A percentile compares a stretch with the other conserved stretches of the same genome.
phyloP scores from a whole-genome alignment of 2,888 invertebrate genomes.

The Chrysotoxum bicinctum region DNA sequence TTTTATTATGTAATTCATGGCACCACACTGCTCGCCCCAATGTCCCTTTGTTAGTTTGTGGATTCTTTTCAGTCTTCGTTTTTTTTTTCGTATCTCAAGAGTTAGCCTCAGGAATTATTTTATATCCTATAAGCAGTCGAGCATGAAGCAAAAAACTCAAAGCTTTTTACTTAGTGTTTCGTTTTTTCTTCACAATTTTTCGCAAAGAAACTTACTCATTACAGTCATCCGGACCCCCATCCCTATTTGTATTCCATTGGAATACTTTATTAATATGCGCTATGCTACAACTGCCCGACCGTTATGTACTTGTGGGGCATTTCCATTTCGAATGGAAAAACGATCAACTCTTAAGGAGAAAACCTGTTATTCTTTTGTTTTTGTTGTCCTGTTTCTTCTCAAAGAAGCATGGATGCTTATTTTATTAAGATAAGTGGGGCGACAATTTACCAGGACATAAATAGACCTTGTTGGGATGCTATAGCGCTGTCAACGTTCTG shows the following conservation, averaged over 20 bases:
- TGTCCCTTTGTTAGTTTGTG: conserved; percentile 54
- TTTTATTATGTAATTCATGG: conserved; percentile 66
- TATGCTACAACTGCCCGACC: background rate
- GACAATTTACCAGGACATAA: conserved; percentile 62
- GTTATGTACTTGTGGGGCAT: conserved; percentile 30
- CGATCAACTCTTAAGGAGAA: conserved; percentile 31
- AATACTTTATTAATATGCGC: conserved; percentile 53
- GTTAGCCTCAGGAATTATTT: conserved; percentile 35
- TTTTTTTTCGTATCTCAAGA: background rate
- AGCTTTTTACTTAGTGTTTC: conserved; percentile 14
- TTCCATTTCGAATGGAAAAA: conserved; percentile 24
- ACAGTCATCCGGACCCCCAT: conserved; percentile 39
- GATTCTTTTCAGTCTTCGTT: background rate
- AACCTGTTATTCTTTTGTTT: background rate
- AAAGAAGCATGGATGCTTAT: conserved; percentile 44
- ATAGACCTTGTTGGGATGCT: conserved; percentile 38
- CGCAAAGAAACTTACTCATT: conserved; percentile 46
- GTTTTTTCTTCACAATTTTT: background rate
- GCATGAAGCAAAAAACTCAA: conserved; percentile 40
- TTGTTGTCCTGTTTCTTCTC: background rate
- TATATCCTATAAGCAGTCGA: conserved; percentile 51
- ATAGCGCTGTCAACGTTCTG: conserved; percentile 4
- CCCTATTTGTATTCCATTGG: conserved; percentile 42
- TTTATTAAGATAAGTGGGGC: conserved; percentile 68
- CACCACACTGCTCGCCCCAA: conserved; percentile 25